These are phyloP conservation scores for Caloenas nicobarica DNA, from an alignment of 2,113 vertebrate species.

Conservation along the genomic window DNA sequence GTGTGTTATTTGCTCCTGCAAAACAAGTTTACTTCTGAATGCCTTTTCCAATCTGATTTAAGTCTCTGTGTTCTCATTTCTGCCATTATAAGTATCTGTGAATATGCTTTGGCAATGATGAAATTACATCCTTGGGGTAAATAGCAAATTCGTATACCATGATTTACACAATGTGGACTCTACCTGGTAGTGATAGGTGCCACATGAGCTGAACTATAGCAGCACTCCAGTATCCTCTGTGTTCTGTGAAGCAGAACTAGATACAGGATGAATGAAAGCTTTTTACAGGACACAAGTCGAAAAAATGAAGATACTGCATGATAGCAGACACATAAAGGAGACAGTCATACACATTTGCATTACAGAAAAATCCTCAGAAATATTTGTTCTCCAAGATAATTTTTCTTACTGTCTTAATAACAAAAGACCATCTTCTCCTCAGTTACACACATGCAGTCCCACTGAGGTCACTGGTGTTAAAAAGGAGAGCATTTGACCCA, in stretches of 20 bases:
- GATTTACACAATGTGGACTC: neutral
- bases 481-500: neutral
- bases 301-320: neutral
- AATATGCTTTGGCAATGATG: neutral
- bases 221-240: neutral
- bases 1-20: neutral
- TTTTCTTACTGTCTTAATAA: neutral
- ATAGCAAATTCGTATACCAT: fast-evolving
- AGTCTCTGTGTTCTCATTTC: neutral
- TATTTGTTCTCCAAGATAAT: neutral
- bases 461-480: neutral
- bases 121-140: neutral
- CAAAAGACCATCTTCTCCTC: neutral
- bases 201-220: neutral
- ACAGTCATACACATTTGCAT: neutral
- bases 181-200: neutral
- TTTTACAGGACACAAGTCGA: neutral
- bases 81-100: neutral
- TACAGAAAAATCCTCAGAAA: neutral
- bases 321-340: neutral
- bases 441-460: neutral
- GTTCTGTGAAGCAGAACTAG: neutral
- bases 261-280: neutral
- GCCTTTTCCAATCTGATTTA: neutral
- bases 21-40: neutral